phyloP scores from a whole-genome alignment of 2,797 vertebrate genomes.

The Neostethus bicornis region DNA sequence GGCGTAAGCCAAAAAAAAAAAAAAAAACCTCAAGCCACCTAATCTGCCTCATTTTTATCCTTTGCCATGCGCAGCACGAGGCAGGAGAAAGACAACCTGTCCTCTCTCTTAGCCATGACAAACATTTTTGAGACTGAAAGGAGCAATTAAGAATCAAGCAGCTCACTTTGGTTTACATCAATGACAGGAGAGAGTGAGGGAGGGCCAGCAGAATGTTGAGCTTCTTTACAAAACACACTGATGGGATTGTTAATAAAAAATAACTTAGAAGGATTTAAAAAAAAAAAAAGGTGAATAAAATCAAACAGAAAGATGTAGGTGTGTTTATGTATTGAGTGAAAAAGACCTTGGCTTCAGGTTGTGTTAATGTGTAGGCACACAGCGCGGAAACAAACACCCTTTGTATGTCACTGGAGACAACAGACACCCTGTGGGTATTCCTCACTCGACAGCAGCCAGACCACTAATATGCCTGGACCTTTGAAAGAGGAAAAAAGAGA shows the following conservation, averaged over 20 bases:
- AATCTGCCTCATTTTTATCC: constrained; percentile 44
- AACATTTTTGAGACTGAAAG: constrained; percentile 29
- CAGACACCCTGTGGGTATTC: constrained; percentile 26
- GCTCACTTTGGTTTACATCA: constrained; percentile 17
- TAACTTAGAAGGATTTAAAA: constrained; percentile 6
- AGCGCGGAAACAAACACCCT: constrained; percentile 29
- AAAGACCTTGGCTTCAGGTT: constrained; percentile 40
- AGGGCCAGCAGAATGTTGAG: constrained; percentile 23
- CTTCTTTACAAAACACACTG: constrained; percentile 46
- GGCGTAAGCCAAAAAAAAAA: constrained; percentile 8
- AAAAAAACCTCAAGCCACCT: constrained; percentile 3
- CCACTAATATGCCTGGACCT: constrained; percentile 34
- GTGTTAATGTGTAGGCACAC: constrained; percentile 36
- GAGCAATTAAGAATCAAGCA: constrained; percentile 39
- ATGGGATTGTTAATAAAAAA: constrained; percentile 28
- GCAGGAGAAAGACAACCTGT: constrained; percentile 34
- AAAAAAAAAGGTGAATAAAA: constrained; percentile 21
- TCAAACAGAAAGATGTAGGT: constrained; percentile 32
- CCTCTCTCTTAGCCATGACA: constrained; percentile 28
- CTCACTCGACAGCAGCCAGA: constrained; percentile 19
- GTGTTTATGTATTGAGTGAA: constrained; percentile 38
- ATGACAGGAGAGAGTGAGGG: constrained; percentile 13
- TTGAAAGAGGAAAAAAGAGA: neutral
- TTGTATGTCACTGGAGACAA: constrained; percentile 35
- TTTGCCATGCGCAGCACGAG: constrained; percentile 33